Conservation (phyloP, 2,888 invertebrate genomes). For the Aphelenchoides bicaudatus region DNA sequence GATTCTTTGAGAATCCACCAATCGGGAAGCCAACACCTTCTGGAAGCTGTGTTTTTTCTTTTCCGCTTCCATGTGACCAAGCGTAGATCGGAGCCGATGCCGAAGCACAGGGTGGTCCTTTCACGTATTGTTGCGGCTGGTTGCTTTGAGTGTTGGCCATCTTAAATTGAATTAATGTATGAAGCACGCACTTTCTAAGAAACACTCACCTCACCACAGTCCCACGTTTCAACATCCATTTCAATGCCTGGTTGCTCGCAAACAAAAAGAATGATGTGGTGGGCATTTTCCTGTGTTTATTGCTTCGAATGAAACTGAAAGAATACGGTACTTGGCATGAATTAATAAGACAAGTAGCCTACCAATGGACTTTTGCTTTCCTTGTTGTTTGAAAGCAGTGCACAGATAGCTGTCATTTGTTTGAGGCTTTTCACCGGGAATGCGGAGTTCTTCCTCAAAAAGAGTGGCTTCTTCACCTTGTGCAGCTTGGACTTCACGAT, state of each 20-base stretch:
- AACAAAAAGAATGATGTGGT: conserved; percentile 88
- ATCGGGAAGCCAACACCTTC: conserved; percentile 82
- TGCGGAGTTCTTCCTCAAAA: conserved; percentile 7
- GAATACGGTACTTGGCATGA: conserved; percentile 37
- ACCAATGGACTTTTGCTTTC: conserved; percentile 80
- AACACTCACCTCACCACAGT: too few relatives aligned
- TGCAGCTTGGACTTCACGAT: conserved; percentile 6
- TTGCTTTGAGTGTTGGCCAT: too few relatives aligned
- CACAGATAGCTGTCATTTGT: conserved; percentile 83
- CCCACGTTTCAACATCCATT: background rate
- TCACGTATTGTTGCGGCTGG: conserved; percentile 60
- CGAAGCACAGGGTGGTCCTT: conserved; percentile 73
- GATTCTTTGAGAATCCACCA: conserved; percentile 74
- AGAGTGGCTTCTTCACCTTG: conserved; percentile 4
- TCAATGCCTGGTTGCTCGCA: conserved; percentile 67
- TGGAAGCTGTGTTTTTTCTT: conserved; percentile 76
- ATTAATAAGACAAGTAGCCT: too few relatives aligned
- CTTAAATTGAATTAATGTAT: too few relatives aligned
- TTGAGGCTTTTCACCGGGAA: conserved; percentile 13
- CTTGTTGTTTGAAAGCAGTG: conserved; percentile 80
- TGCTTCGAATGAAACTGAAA: conserved; percentile 81
- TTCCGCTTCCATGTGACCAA: conserved; percentile 90
- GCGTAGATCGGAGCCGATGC: conserved; percentile 74
- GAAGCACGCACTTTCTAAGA: too few relatives aligned
- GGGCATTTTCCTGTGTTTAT: conserved; percentile 85